phyloP scores from a whole-genome alignment of 2,797 vertebrate genomes.

The Aeoliscus strigatus region DNA sequence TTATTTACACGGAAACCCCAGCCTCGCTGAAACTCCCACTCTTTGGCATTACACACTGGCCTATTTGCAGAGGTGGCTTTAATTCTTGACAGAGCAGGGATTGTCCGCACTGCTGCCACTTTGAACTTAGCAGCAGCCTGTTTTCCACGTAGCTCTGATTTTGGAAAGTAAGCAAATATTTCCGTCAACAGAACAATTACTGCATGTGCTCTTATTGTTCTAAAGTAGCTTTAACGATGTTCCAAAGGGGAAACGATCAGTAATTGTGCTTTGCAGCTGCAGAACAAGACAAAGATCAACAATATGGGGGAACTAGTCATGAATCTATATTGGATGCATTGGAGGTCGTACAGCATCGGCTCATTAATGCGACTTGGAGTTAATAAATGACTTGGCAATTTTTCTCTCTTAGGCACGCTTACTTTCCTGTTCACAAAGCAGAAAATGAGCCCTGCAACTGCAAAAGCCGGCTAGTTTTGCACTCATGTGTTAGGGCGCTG shows the following conservation, averaged over 20 bases:
- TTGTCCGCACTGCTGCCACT: slow-evolving; percentile 62
- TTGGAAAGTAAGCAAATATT: slow-evolving; percentile 43
- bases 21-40: slow-evolving; percentile 70
- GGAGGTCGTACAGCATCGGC: slow-evolving; percentile 53
- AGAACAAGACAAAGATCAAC: slow-evolving; percentile 58
- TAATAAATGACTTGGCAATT: slow-evolving; percentile 60
- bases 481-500: slow-evolving; percentile 54
- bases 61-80: slow-evolving; percentile 80
- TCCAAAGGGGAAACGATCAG: neutral
- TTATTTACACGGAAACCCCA: slow-evolving; percentile 83
- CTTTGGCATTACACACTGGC: slow-evolving; percentile 73
- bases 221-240: slow-evolving; percentile 7
- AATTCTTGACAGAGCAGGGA: slow-evolving; percentile 76
- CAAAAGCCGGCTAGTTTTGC: slow-evolving; percentile 52
- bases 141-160: slow-evolving; percentile 53
- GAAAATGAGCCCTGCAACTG: slow-evolving; percentile 64
- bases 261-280: slow-evolving; percentile 15
- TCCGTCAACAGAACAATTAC: slow-evolving; percentile 35
- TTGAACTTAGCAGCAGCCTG: slow-evolving; percentile 57
- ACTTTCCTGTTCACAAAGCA: slow-evolving; percentile 63
- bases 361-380: slow-evolving; percentile 63
- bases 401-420: slow-evolving; percentile 46
- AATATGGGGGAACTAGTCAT: slow-evolving; percentile 42
- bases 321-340: slow-evolving; percentile 51
- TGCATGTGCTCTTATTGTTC: slow-evolving; percentile 29